Evolutionary conservation across 2,113 vertebrate species (phyloP).

Genomic region (Anguilla rostrata): DNA sequence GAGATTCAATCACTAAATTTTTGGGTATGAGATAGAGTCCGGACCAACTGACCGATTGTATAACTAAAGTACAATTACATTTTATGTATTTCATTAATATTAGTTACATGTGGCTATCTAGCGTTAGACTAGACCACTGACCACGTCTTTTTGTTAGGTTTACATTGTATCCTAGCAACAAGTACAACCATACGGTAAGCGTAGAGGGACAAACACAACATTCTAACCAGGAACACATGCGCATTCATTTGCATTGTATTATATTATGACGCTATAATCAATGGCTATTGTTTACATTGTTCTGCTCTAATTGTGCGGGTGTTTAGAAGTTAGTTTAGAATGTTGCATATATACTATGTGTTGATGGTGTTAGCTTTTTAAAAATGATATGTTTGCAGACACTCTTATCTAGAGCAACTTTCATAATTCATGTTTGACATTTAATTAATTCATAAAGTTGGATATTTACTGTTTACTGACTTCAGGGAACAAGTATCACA

Average conservation of each 20-base stretch:
- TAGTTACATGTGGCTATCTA: neutral
- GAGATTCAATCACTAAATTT: neutral
- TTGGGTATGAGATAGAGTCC: neutral
- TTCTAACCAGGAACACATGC: no score
- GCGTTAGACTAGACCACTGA: neutral
- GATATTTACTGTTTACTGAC: neutral
- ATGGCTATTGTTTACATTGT: no score
- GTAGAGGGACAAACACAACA: slow-evolving; percentile 14
- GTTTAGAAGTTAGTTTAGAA: no score
- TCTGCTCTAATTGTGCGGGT: no score
- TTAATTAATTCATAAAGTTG: neutral
- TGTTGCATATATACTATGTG: neutral
- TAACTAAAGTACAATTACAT: neutral
- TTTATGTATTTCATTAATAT: neutral
- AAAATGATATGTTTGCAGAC: neutral
- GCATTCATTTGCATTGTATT: no score
- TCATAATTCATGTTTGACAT: neutral
- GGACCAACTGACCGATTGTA: neutral
- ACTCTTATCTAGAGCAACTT: neutral
- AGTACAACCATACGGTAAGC: slow-evolving; percentile 33
- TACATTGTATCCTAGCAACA: slow-evolving; percentile 52
- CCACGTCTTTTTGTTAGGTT: neutral
- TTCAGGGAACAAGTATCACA: neutral
- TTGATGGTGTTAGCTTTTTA: neutral
- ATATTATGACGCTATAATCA: no score